phyloP scores from a whole-genome alignment of 2,113 vertebrate species.

The Pseudopipra pipra region DNA sequence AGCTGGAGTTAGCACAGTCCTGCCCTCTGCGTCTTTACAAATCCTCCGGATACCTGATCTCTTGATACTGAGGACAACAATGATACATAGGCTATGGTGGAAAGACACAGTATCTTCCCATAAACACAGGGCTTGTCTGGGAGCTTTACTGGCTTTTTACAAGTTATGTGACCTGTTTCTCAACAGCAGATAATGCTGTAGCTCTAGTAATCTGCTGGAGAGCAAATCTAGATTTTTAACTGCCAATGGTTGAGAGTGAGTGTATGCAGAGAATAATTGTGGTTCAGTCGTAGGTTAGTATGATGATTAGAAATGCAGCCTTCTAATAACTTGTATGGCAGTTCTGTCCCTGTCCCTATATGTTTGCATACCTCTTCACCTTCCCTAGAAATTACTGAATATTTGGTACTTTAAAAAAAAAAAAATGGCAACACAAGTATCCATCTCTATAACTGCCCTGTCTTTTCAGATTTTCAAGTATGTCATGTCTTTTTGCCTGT shows the following conservation, averaged over 20 bases:
- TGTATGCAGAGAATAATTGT: background rate
- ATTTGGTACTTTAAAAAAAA: background rate
- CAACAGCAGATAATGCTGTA: background rate
- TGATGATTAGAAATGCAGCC: background rate
- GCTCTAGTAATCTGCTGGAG: background rate
- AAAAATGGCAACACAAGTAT: background rate
- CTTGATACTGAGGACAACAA: background rate
- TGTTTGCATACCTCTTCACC: background rate
- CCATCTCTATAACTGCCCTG: background rate
- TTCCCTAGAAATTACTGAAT: background rate
- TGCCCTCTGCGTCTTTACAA: slow-evolving; percentile 9
- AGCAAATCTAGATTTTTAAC: background rate
- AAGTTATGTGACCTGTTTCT: background rate
- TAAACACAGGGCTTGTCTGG: background rate
- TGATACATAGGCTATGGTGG: background rate
- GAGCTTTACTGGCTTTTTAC: background rate
- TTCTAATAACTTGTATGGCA: background rate
- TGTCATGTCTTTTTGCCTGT: background rate
- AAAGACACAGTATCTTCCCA: background rate
- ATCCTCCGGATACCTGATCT: background rate
- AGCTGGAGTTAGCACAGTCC: background rate
- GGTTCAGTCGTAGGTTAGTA: background rate
- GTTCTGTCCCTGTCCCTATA: background rate
- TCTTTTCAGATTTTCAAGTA: slow-evolving; percentile 18
- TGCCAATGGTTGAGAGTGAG: background rate